phyloP scores from a whole-genome alignment of 2,888 invertebrate species.

The Glomeris marginata region DNA sequence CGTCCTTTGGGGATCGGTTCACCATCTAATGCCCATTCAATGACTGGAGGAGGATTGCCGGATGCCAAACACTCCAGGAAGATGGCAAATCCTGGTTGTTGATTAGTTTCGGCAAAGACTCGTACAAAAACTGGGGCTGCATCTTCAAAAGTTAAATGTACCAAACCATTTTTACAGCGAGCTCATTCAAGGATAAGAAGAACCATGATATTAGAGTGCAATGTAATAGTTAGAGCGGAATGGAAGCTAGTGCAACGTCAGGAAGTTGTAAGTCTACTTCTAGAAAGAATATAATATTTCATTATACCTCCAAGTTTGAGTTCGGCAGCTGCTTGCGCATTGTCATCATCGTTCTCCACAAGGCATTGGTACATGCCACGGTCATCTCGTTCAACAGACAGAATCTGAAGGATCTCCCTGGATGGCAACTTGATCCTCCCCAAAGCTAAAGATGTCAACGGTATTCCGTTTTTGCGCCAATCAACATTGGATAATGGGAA shows the following conservation, averaged over 20 bases:
- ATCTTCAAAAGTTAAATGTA: conserved; percentile 21
- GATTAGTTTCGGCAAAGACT: conserved; percentile 23
- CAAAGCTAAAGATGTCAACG: conserved; percentile 34
- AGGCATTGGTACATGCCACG: conserved; percentile 31
- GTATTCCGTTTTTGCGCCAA: conserved; percentile 86
- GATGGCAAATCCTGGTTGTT: conserved; percentile 25
- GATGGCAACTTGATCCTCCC: conserved; percentile 9
- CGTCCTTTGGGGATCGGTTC: conserved; percentile 18
- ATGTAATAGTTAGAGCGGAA: no score
- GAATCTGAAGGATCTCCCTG: conserved; percentile 20
- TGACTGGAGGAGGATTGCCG: conserved; percentile 28
- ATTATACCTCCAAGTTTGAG: conserved; percentile 14
- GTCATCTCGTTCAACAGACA: conserved; percentile 24
- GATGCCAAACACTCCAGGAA: conserved; percentile 28
- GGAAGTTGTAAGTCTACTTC: not conserved
- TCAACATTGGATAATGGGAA: conserved; percentile 76
- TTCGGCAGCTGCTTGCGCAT: conserved; percentile 14
- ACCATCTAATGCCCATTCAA: conserved; percentile 26
- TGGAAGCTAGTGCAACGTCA: not conserved
- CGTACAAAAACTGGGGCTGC: conserved; percentile 25
- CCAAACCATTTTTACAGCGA: no score
- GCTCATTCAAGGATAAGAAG: no score
- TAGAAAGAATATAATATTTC: not conserved
- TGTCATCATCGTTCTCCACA: conserved; percentile 14
- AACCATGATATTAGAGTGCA: no score